These are phyloP conservation scores for Pyrocoelia pectoralis DNA, from an alignment of 2,888 invertebrate species.

Conservation along the genomic window DNA sequence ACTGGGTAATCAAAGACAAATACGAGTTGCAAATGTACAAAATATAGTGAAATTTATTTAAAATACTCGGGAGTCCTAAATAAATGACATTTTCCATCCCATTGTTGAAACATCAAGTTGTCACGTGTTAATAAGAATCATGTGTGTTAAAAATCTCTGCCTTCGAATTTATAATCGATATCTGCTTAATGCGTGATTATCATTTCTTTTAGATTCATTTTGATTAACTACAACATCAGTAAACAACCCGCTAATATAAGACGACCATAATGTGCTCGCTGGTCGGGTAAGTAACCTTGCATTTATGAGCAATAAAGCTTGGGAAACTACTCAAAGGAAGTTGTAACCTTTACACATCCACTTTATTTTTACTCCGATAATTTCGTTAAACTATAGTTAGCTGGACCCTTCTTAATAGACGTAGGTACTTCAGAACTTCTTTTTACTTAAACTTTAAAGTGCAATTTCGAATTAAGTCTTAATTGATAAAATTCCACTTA, in stretches of 20 bases:
- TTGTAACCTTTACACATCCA: slow-evolving; percentile 25
- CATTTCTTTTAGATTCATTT: too few species aligned
- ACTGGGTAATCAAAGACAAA: too few species aligned
- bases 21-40: too few species aligned
- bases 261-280: not conserved
- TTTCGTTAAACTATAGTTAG: slow-evolving; percentile 20
- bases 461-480: not conserved
- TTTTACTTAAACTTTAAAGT: slow-evolving; percentile 6
- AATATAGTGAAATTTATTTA: too few species aligned
- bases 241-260: slow-evolving; percentile 19
- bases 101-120: too few species aligned
- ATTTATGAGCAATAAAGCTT: slow-evolving; percentile 35
- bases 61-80: too few species aligned
- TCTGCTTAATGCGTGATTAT: too few species aligned
- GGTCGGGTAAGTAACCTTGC: slow-evolving; percentile 22
- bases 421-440: slow-evolving; percentile 7
- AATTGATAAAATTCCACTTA: slow-evolving; percentile 1
- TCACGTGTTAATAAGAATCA: too few species aligned
- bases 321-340: slow-evolving; percentile 24
- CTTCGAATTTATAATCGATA: too few species aligned
- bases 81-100: too few species aligned
- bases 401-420: slow-evolving; percentile 17
- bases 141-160: too few species aligned
- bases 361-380: slow-evolving; percentile 33
- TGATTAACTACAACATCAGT: too few species aligned